phyloP scores from a whole-genome alignment of 2,888 invertebrate genomes.

The Tachina lurida region DNA sequence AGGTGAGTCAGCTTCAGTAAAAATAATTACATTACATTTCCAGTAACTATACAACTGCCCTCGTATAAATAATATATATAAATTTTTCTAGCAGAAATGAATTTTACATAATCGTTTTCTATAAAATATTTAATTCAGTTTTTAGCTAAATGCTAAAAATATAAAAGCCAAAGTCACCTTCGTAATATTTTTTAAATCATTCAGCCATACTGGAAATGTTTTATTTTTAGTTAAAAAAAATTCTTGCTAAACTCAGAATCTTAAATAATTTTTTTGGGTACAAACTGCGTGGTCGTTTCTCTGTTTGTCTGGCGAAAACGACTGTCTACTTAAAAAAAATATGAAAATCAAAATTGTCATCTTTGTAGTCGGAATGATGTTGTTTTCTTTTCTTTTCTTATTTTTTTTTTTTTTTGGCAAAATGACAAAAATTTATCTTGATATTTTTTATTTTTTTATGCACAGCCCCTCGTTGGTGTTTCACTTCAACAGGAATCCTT shows the following conservation, averaged over 20 bases:
- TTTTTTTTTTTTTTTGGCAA: conserved; percentile 46
- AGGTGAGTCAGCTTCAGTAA: too few species aligned
- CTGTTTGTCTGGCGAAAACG: neutral
- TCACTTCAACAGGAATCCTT: conserved; percentile 30
- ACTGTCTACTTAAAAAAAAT: conserved; percentile 10
- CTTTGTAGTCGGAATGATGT: neutral
- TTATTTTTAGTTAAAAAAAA: neutral
- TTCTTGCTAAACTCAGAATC: conserved; percentile 21
- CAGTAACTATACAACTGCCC: too few species aligned
- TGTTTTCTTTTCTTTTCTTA: too few species aligned
- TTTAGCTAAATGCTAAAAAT: too few species aligned
- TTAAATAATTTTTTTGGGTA: neutral
- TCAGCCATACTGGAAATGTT: neutral
- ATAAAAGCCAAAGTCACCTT: too few species aligned
- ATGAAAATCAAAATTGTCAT: conserved; percentile 23
- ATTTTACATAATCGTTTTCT: too few species aligned
- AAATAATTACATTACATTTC: too few species aligned
- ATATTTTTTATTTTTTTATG: conserved; percentile 25
- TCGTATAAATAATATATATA: too few species aligned
- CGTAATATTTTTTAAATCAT: neutral
- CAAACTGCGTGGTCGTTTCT: conserved; percentile 21
- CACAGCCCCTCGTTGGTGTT: neutral
- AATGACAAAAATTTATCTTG: conserved; percentile 50
- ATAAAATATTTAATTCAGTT: too few species aligned
- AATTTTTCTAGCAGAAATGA: too few species aligned